Evolutionary conservation across 2,888 invertebrate genomes (phyloP).

Genomic region (Vesta saturnalis): DNA sequence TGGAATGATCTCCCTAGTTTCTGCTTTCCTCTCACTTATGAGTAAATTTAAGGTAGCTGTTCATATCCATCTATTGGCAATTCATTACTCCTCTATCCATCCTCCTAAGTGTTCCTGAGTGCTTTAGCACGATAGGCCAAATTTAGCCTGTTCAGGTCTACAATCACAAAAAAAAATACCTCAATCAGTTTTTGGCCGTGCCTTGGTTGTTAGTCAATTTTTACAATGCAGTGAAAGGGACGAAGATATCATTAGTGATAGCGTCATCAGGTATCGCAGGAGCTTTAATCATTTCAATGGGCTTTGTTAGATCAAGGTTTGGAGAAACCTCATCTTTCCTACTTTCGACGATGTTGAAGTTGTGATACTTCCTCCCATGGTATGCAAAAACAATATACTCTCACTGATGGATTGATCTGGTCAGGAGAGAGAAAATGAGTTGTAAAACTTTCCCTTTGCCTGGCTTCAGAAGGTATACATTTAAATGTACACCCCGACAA

Average conservation of each 20-base stretch:
- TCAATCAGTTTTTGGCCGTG: neutral
- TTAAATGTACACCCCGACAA: too few species aligned
- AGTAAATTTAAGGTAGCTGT: too few species aligned
- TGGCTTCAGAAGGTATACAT: slow-evolving; percentile 17
- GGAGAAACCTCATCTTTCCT: slow-evolving; percentile 19
- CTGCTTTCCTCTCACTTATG: too few species aligned
- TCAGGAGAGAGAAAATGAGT: slow-evolving; percentile 16
- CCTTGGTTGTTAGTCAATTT: neutral
- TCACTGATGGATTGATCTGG: too few species aligned
- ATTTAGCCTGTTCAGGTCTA: too few species aligned
- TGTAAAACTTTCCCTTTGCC: slow-evolving; percentile 11
- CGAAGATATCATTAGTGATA: too few species aligned
- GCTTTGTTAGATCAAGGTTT: neutral
- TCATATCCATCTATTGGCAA: too few species aligned
- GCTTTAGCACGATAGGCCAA: neutral
- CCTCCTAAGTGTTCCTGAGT: too few species aligned
- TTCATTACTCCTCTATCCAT: too few species aligned
- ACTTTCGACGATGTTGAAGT: slow-evolving; percentile 20
- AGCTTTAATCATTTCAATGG: neutral
- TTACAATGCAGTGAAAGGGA: neutral
- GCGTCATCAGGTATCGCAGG: too few species aligned
- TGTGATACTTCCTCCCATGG: slow-evolving; percentile 10
- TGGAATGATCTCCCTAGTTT: too few species aligned
- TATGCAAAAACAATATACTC: slow-evolving; percentile 21
- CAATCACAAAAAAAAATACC: too few species aligned